Evolutionary conservation across 2,113 vertebrate species (phyloP), one percentile per base, ranked within the genome.

Genomic region (Balaeniceps rex): DNA sequence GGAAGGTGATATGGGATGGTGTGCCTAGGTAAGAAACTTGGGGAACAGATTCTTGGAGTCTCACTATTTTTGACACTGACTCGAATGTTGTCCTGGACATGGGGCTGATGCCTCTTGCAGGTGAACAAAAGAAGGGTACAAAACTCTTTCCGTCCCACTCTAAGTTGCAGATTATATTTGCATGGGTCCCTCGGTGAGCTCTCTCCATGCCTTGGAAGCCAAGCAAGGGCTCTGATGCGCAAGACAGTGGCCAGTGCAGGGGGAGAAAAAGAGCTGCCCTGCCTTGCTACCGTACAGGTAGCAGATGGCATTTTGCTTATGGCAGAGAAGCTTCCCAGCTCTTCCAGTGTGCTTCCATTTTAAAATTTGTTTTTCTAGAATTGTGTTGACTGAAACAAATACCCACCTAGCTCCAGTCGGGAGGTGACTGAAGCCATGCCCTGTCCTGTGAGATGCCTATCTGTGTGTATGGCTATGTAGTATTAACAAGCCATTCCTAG

Each of bases 161-260:
- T 74, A 33, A 83, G 17, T 13, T 95, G 28, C 17, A 61, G 46
- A 12, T 33, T 34, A 4, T 29, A 17, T 84, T 88, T 88, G 33
- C 9, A 4, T 10, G 24, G 31, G 25, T 77, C n/a, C 26, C 21
- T 87, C 6, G 4, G 25, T 0, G 11, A 42, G 15, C 31, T 89
- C 54, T 93, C 54, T 22, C 63, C 5, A 1, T 61, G 49, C 31
- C 33, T 79, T 5, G 34, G 34, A 79, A 93, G 44, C 40, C 72
- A 55, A 54, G 33, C 33, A 55, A 77, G 11, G 33, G 25, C 54
- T 91, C 52, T 80, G 28, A 29, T 66, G 19, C 18, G 34, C 11
- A 5, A 54, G 55, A 36, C 13, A 23, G 44, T 2, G 3, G 51
- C 33, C 34, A 44, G 29, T 1, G 0, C 6, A 66, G 13, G 40